phyloP scores from a whole-genome alignment of 2,888 invertebrate species.

The Exephanes ischioxanthus region DNA sequence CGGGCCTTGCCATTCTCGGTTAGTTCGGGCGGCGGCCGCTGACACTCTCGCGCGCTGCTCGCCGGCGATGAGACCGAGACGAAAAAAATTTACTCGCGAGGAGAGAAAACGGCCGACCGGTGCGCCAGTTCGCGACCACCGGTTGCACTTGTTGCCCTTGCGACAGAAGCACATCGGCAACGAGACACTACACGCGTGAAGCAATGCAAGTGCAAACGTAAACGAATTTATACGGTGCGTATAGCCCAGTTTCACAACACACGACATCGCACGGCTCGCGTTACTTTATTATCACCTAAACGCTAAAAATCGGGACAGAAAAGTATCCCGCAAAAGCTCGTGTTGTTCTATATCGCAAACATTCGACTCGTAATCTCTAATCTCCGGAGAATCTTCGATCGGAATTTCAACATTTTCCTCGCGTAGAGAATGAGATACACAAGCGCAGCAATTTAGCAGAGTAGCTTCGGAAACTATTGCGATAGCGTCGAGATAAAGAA shows the following conservation, averaged over 20 bases:
- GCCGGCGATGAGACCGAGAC: background rate
- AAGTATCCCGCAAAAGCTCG: background rate
- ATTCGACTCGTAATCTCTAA: background rate
- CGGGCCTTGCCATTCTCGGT: background rate
- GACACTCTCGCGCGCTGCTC: background rate
- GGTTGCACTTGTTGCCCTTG: conserved; percentile 55
- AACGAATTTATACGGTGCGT: conserved; percentile 54
- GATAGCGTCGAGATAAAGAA: conserved; percentile 54
- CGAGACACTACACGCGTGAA: conserved; percentile 44
- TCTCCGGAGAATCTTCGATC: background rate
- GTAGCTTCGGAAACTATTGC: conserved; percentile 34
- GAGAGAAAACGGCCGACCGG: background rate
- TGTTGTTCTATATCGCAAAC: background rate
- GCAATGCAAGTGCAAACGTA: conserved; percentile 56
- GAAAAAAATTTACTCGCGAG: background rate
- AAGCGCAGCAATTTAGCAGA: background rate
- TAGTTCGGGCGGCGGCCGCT: background rate
- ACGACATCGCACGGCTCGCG: background rate
- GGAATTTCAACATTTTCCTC: background rate
- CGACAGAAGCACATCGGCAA: conserved; percentile 16
- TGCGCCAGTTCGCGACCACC: conserved; percentile 51
- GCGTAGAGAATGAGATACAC: background rate
- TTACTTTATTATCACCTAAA: background rate
- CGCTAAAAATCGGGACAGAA: background rate
- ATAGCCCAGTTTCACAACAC: conserved; percentile 5